phyloP scores from a whole-genome alignment of 2,113 vertebrate genomes.

The Prunella fulvescens region DNA sequence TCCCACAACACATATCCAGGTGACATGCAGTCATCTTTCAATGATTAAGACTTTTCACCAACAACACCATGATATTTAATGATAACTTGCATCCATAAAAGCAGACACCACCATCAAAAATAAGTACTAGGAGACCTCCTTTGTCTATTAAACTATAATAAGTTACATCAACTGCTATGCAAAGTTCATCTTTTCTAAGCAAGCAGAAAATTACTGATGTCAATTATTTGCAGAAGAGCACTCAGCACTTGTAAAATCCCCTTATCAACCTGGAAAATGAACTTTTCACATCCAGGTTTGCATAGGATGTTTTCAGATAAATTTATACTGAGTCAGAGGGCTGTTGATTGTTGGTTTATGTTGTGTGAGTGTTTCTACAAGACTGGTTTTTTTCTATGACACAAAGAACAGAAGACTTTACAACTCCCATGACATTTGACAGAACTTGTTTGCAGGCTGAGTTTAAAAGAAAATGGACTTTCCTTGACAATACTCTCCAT shows the following conservation, averaged over 20 bases:
- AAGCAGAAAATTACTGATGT: background rate
- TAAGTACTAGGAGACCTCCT: background rate
- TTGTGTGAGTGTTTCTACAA: background rate
- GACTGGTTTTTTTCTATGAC: background rate
- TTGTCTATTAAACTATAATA: background rate
- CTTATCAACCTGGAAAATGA: background rate
- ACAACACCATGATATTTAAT: background rate
- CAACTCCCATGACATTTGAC: background rate
- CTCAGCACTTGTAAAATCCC: background rate
- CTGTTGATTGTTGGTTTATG: accelerated
- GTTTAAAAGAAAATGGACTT: background rate
- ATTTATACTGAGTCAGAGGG: background rate
- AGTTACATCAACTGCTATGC: background rate
- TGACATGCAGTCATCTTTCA: background rate
- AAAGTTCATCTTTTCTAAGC: background rate
- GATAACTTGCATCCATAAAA: background rate
- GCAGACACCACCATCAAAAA: background rate
- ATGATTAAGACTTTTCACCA: background rate
- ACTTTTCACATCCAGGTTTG: background rate
- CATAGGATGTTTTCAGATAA: background rate
- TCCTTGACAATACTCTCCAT: background rate
- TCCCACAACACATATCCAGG: background rate
- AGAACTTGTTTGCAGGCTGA: background rate
- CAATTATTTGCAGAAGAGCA: background rate
- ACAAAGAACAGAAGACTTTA: background rate